phyloP scores from a whole-genome alignment of 2,113 vertebrate species.

The Clarias magur region DNA sequence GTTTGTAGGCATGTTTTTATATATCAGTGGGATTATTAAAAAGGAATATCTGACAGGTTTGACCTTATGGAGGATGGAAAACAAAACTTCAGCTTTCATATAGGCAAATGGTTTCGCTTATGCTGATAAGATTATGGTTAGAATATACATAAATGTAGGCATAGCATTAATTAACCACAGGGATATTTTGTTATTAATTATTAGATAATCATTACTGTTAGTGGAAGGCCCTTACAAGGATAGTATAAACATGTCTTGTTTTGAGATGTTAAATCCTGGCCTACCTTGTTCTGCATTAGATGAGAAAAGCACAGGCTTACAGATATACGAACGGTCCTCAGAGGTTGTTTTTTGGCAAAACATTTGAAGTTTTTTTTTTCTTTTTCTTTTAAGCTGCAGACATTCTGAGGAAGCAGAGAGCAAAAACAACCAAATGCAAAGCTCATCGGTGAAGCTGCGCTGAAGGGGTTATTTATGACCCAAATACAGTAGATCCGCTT shows the following conservation, averaged over 20 bases:
- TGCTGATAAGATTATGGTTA: background rate
- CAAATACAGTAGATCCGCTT: constrained; percentile 71
- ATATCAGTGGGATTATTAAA: background rate
- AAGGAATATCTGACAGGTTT: background rate
- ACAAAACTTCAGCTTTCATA: background rate
- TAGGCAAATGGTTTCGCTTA: background rate
- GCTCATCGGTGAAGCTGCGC: constrained; percentile 71
- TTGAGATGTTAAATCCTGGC: constrained; percentile 59
- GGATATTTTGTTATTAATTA: background rate
- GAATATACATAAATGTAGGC: background rate
- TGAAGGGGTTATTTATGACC: constrained; percentile 76
- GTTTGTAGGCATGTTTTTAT: constrained; percentile 2
- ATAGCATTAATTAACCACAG: background rate
- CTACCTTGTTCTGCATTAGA: constrained; percentile 5
- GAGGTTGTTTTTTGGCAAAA: constrained; percentile 31
- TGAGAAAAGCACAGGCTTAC: constrained; percentile 32
- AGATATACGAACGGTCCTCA: constrained; percentile 2
- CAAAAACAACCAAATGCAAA: constrained; percentile 72
- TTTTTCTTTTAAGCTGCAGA: constrained; percentile 28
- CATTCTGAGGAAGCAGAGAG: constrained; percentile 65
- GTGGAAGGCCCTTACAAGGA: background rate
- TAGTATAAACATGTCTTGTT: background rate
- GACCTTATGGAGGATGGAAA: background rate
- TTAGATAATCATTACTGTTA: no score
- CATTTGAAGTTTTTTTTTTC: constrained; percentile 30